phyloP scores from a whole-genome alignment of 2,113 vertebrate genomes.

The Carassius gibelio region DNA sequence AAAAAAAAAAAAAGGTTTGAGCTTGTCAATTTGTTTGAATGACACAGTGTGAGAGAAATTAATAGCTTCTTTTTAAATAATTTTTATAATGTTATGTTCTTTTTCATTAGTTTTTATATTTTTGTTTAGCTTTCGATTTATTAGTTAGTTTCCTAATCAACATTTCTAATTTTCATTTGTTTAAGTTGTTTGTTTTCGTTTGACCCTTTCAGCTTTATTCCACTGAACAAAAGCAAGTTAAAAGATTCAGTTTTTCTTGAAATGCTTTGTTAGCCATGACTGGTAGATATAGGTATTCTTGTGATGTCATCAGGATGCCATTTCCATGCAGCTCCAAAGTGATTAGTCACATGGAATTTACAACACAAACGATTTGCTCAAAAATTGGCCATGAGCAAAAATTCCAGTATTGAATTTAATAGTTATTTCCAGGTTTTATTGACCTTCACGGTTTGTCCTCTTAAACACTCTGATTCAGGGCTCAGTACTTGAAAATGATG shows the following conservation, averaged over 20 bases:
- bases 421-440: neutral
- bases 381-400: neutral
- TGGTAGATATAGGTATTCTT: neutral
- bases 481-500: neutral
- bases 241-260: neutral
- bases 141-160: too few relatives aligned
- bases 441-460: neutral
- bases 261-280: neutral
- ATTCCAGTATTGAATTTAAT: neutral
- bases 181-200: too few relatives aligned
- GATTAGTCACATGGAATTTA: neutral
- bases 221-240: too few relatives aligned
- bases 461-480: neutral
- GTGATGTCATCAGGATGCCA: neutral
- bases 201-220: too few relatives aligned
- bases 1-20: neutral
- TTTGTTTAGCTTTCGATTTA: too few relatives aligned
- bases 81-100: too few relatives aligned
- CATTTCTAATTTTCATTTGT: too few relatives aligned
- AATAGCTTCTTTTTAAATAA: too few relatives aligned
- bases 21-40: too few relatives aligned
- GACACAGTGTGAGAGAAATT: too few relatives aligned
- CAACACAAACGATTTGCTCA: neutral
- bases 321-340: neutral
- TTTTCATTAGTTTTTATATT: too few relatives aligned